phyloP scores from a whole-genome alignment of 2,888 invertebrate genomes.

The Helleia helle region DNA sequence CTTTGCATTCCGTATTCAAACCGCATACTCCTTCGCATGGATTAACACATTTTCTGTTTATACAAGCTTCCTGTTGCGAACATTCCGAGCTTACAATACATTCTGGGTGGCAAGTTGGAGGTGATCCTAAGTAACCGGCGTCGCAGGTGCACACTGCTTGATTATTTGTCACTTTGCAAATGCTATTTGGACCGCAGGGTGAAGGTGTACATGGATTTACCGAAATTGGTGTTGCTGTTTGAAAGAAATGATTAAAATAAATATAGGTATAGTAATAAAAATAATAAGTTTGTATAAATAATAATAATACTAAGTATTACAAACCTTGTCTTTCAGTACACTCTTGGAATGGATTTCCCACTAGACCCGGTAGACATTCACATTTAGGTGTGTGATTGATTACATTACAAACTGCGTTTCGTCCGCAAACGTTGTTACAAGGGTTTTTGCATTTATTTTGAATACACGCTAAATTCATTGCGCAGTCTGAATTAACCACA shows the following conservation, averaged over 20 bases:
- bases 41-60: conserved; percentile 78
- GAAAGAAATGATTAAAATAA: conserved; percentile 9
- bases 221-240: conserved; percentile 40
- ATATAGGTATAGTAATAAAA: conserved; percentile 6
- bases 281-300: conserved; percentile 16
- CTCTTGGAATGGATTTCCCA: conserved; percentile 75
- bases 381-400: conserved; percentile 82
- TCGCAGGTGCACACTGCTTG: conserved; percentile 83
- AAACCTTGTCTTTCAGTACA: conserved; percentile 59
- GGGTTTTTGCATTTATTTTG: conserved; percentile 84
- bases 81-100: conserved; percentile 80
- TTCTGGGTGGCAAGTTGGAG: conserved; percentile 79
- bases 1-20: conserved; percentile 77
- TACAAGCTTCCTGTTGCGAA: conserved; percentile 76
- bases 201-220: conserved; percentile 81
- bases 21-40: conserved; percentile 82
- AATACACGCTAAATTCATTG: conserved; percentile 80
- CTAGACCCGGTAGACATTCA: conserved; percentile 76
- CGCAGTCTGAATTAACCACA: conserved; percentile 81
- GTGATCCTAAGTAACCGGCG: conserved; percentile 77
- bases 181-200: conserved; percentile 84
- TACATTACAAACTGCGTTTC: conserved; percentile 81
- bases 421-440: conserved; percentile 83
- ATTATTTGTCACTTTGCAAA: conserved; percentile 80
- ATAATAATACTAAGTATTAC: conserved; percentile 10